These are phyloP conservation scores for Drosophila mercatorum DNA, from an alignment of 2,888 invertebrate genomes.

Conservation along the genomic window DNA sequence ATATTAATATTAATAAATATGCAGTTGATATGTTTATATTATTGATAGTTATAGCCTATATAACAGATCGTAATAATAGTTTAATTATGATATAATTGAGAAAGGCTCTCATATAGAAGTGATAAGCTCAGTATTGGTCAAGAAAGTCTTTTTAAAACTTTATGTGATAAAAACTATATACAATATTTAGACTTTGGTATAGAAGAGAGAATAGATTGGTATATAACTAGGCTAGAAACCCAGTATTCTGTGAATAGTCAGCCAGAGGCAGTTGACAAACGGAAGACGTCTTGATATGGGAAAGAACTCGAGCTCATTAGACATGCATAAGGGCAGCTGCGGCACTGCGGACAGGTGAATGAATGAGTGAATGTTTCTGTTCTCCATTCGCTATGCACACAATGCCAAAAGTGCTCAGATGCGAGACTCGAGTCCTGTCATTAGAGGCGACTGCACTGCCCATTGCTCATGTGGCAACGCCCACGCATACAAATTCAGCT, in stretches of 20 bases:
- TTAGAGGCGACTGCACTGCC: conserved; percentile 35
- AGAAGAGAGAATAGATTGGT: background rate
- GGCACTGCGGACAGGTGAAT: conserved; percentile 17
- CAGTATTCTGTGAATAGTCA: background rate
- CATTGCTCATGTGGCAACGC: conserved; percentile 57
- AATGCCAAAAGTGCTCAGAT: conserved; percentile 18
- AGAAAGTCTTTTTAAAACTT: background rate
- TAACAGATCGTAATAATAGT: background rate
- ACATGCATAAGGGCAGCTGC: conserved; percentile 28
- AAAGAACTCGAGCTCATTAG: conserved; percentile 9
- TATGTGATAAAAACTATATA: background rate
- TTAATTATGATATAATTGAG: no score
- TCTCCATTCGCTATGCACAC: conserved; percentile 12
- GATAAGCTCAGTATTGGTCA: background rate
- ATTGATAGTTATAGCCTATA: no score
- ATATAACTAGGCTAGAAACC: background rate
- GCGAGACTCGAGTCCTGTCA: conserved; percentile 28
- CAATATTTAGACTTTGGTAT: background rate
- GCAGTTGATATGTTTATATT: no score
- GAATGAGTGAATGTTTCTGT: conserved; percentile 14
- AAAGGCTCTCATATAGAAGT: background rate
- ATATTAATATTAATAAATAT: no score
- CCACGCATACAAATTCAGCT: conserved; percentile 30
- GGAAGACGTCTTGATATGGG: background rate
- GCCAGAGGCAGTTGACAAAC: background rate